A percentile compares a stretch with the other conserved stretches of the same genome.
Evolutionary conservation across 2,113 vertebrate species (phyloP).

Genomic region (Camelus dromedarius): DNA sequence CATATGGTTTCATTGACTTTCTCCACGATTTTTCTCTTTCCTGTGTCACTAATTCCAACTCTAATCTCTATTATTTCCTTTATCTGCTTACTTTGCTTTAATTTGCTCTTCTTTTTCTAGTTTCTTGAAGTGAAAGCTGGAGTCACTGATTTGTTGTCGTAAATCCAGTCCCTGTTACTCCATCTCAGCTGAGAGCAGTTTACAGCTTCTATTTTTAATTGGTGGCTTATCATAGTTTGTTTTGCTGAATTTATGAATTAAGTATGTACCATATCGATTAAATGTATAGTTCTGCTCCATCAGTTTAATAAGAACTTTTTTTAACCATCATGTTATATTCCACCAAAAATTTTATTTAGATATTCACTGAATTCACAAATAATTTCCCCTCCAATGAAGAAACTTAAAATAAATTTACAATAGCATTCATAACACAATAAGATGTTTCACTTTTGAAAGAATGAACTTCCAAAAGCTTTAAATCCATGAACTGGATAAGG

Average conservation of each 20-base stretch:
- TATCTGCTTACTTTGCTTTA: neutral
- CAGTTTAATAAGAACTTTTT: neutral
- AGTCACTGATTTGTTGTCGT: neutral
- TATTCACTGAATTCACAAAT: neutral
- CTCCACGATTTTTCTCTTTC: neutral
- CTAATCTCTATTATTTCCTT: slow-evolving; percentile 14
- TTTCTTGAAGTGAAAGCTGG: neutral
- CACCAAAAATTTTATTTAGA: slow-evolving; percentile 28
- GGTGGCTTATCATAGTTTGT: neutral
- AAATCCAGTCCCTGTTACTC: neutral
- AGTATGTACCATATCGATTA: neutral
- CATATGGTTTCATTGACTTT: slow-evolving; percentile 13
- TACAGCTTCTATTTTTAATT: neutral
- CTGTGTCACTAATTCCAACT: slow-evolving; percentile 32
- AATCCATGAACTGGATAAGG: neutral
- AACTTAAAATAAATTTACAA: slow-evolving; percentile 22
- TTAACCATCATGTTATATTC: neutral
- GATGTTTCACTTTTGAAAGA: slow-evolving; percentile 17
- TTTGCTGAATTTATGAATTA: neutral
- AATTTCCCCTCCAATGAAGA: neutral
- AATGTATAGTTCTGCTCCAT: neutral
- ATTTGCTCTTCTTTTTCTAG: neutral
- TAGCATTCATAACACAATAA: neutral
- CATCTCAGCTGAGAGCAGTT: neutral
- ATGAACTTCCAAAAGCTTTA: neutral